Base-by-base conservation (phyloP, 37 sponge, comb jelly and placozoan species). In the Eunapius fragilis region DNA sequence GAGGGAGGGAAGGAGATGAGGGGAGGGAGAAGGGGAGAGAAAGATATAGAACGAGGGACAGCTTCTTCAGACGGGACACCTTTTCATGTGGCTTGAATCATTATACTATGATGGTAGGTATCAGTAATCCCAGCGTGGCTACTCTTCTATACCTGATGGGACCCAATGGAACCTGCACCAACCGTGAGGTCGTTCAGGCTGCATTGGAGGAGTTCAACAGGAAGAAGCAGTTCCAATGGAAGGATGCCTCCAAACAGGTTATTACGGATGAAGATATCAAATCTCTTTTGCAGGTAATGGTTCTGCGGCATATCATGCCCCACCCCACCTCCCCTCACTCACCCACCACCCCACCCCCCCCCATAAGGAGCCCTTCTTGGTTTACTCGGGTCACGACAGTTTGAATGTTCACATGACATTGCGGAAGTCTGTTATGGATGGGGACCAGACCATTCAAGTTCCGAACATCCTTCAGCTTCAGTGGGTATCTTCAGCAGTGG, bases 351-450 rank as follows among this genome's bases (percentile, higher is more conserved):
- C 67, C 31, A 22, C 17, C 33, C 25, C 68, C 32, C 80, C 67
- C 24, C 22, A 26, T 6, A 50, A 91, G 92, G 74, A 76, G 13
- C 92, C 92, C 27, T 34, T 91, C 71, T 50, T 91, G 34, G 69
- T 48, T 17, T 91, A 91, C 80, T 75, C 84, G 0, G 88, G 84
- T 49, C 75, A 87, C 28, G 84, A 91, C 80, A 72, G 87, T 36
- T 70, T 75, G 68, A 78, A 58, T 31, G 87, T 80, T 26, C 87
- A 48, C 67, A 0, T 74, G 37, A 47, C 32, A n/a, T 38, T 76
- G 0, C 41, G 38, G 25, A 85, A 85, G 81, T 36, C 36, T 13
- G 71, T 27, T 3, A 31, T 13, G 30, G 76, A 75, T 70, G 75
- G 45, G 0, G 88, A 81, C 9, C 48, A 25, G n/a, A 1, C 69